Percentiles rank a stretch among this genome's conserved stretches.
Conservation (phyloP, 2,113 vertebrate species). For the Microtus montanus region DNA sequence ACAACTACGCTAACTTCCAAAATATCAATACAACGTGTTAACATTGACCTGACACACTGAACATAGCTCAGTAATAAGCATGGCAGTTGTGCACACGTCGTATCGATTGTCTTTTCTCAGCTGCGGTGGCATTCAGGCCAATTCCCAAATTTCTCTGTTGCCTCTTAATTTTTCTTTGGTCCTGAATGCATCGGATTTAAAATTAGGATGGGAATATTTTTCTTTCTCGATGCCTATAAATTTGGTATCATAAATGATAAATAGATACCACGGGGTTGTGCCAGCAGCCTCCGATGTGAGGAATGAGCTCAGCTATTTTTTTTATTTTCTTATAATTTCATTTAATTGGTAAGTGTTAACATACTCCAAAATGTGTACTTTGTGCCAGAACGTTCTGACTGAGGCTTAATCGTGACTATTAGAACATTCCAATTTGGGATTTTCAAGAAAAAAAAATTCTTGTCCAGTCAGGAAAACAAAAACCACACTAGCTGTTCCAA, state of each 20-base stretch:
- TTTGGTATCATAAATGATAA: constrained; percentile 22
- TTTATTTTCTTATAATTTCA: background rate
- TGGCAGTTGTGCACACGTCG: fast-evolving
- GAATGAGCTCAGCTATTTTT: background rate
- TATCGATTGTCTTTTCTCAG: too few species aligned
- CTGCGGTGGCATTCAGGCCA: background rate
- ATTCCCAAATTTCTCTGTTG: background rate
- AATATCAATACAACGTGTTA: background rate
- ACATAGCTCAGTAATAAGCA: background rate
- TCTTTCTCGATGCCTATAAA: constrained; percentile 19
- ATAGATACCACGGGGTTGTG: background rate
- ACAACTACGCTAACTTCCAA: background rate
- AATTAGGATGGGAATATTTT: constrained; percentile 12
- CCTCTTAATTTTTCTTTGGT: background rate
- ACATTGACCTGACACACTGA: background rate
- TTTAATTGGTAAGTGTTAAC: constrained; percentile 26
- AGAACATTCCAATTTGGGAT: constrained; percentile 52
- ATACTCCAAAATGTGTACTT: background rate
- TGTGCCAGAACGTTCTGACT: constrained; percentile 49
- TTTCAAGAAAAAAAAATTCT: constrained; percentile 55
- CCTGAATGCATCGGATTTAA: constrained; percentile 28
- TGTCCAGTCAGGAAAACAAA: constrained; percentile 69
- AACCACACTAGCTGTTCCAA: constrained; percentile 35
- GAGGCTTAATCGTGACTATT: constrained; percentile 45
- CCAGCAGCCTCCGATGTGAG: background rate